Conservation (phyloP, 2,113 vertebrate species). For the Dolichallabes microphthalmus region DNA sequence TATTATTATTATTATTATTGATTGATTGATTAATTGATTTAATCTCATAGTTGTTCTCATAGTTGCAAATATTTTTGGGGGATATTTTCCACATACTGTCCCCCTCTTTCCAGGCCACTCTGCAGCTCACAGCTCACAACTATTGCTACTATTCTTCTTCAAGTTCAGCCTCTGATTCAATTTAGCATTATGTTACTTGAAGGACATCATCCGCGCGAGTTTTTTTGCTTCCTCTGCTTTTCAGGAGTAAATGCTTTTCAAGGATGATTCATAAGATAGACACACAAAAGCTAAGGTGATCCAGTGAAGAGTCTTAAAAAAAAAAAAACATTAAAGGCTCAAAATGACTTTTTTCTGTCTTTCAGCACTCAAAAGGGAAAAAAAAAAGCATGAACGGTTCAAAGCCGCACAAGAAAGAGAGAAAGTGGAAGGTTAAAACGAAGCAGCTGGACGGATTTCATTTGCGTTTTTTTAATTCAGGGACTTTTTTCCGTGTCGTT, state of each 20-base stretch:
- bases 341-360: not conserved
- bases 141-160: constrained; percentile 10
- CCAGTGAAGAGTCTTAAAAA: not conserved
- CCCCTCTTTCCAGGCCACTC: no score
- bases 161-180: constrained; percentile 1
- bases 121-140: not conserved
- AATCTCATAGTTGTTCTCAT: not conserved
- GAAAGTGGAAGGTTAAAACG: not conserved
- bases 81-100: no score
- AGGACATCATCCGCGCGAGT: not conserved
- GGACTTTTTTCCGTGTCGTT: not conserved
- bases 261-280: constrained; percentile 20
- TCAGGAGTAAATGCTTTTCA: constrained; percentile 16
- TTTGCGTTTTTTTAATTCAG: not conserved
- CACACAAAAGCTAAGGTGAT: not conserved
- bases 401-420: not conserved
- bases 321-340: not conserved
- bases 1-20: not conserved
- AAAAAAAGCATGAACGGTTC: not conserved
- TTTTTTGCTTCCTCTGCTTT: not conserved
- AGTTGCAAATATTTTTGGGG: not conserved
- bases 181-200: constrained; percentile 14
- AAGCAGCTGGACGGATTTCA: not conserved
- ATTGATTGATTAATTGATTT: not conserved
- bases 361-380: not conserved